Conservation (phyloP, 2,797 vertebrate genomes). For the Poliocrania exsul region DNA sequence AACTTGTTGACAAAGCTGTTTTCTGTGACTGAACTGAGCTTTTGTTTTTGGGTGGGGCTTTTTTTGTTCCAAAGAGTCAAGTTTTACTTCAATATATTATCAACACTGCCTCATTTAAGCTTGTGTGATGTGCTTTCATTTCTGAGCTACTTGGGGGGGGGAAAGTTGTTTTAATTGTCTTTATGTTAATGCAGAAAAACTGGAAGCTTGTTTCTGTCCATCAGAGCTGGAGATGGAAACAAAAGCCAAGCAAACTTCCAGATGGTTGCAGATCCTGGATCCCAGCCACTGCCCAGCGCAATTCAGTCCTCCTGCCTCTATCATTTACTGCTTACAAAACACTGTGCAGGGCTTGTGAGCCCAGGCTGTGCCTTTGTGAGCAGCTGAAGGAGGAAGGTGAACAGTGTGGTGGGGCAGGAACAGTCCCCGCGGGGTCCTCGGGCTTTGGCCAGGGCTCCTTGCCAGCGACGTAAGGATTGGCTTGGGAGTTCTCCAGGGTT, state of each 20-base stretch:
- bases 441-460: not conserved
- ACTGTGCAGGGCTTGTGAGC: not conserved
- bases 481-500: not conserved
- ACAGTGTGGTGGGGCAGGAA: not conserved
- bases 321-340: constrained; percentile 3
- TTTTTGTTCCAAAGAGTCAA: not conserved
- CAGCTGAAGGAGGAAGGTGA: not conserved
- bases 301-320: constrained; percentile 2
- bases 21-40: not conserved
- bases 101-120: not conserved
- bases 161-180: constrained; percentile 52
- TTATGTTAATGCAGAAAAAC: constrained; percentile 44
- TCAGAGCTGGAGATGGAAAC: constrained; percentile 2
- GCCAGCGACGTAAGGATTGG: not conserved
- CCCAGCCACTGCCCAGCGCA: constrained; percentile 1
- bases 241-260: constrained; percentile 47
- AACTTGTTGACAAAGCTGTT: constrained; percentile 26
- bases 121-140: constrained; percentile 10
- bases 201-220: constrained; percentile 49
- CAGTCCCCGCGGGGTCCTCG: not conserved
- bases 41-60: not conserved
- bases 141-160: not conserved
- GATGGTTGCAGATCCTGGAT: constrained; percentile 66
- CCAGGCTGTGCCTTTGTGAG: not conserved
- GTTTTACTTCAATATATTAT: constrained; percentile 7